Evolutionary conservation across 1,140 invertebrate genomes (phyloP).

Genomic region (Calycopis cecrops): DNA sequence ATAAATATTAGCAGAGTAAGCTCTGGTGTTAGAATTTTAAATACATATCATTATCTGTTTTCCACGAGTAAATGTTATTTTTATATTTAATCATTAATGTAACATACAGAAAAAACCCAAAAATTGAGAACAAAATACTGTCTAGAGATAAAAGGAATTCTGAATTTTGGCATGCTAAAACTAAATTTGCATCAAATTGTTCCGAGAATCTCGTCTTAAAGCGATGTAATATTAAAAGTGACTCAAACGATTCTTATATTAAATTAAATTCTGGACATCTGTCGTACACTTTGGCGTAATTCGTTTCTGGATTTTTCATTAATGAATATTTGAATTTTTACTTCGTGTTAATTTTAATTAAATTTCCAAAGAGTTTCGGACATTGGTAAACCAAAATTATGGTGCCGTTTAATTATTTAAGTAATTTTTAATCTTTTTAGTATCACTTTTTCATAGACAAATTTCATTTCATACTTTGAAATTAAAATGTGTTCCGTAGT

Average conservation of each 20-base stretch:
- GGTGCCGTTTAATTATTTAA: too few species aligned
- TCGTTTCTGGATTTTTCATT: conserved; percentile 26
- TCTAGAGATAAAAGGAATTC: neutral
- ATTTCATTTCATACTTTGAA: too few species aligned
- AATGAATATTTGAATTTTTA: conserved; percentile 31
- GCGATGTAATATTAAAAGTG: conserved; percentile 32
- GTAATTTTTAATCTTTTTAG: too few species aligned
- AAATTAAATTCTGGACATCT: conserved; percentile 32
- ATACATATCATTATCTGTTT: too few species aligned
- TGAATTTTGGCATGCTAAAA: conserved; percentile 18
- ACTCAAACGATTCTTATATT: conserved; percentile 28
- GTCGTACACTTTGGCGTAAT: conserved; percentile 27
- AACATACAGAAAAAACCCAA: too few species aligned
- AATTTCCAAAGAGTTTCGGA: conserved; percentile 10
- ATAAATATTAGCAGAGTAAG: too few species aligned
- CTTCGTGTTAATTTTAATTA: conserved; percentile 27
- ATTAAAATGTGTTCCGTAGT: too few species aligned
- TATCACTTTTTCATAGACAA: too few species aligned
- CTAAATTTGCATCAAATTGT: conserved; percentile 21
- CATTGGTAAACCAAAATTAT: neutral
- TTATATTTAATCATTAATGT: too few species aligned
- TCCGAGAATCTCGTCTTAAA: conserved; percentile 13
- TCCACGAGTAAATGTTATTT: too few species aligned
- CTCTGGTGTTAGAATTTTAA: too few species aligned
- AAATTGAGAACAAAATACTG: too few species aligned